phyloP scores from a whole-genome alignment of 1,140 invertebrate species.

The Achroia grisella region DNA sequence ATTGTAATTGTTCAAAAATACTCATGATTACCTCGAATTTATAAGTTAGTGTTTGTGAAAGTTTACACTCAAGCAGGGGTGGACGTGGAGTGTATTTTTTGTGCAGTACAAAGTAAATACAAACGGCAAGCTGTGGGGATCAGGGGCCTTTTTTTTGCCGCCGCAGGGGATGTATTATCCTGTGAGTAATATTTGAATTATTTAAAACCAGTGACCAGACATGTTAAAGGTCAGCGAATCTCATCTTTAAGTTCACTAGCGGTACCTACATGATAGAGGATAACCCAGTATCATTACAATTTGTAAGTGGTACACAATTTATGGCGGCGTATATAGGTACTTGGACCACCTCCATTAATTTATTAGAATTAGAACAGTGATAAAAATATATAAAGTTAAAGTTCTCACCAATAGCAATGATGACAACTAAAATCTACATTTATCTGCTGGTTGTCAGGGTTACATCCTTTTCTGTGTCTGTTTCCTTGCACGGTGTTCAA shows the following conservation, averaged over 20 bases:
- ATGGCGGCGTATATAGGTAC: constrained; percentile 23
- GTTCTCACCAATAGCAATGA: constrained; percentile 3
- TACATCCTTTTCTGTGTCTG: not conserved
- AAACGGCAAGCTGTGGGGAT: constrained; percentile 95
- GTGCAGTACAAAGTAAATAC: constrained; percentile 76
- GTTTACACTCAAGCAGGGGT: constrained; percentile 52
- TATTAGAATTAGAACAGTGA: no score
- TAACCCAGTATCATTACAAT: constrained; percentile 9
- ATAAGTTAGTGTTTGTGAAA: constrained; percentile 63
- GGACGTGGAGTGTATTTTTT: constrained; percentile 71
- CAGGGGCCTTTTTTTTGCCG: constrained; percentile 93
- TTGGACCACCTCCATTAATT: no score
- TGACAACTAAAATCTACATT: constrained; percentile 14
- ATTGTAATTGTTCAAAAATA: constrained; percentile 50
- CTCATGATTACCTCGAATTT: constrained; percentile 64
- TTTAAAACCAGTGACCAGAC: not conserved
- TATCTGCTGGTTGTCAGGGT: constrained; percentile 8
- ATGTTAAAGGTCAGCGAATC: constrained; percentile 6
- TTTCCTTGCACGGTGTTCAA: no score
- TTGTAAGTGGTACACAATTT: constrained; percentile 19
- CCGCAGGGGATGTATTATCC: constrained; percentile 95
- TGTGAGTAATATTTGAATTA: constrained; percentile 78
- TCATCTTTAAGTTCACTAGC: not conserved
- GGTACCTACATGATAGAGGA: constrained; percentile 3
- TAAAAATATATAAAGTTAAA: no score